Evolutionary conservation across 1,140 invertebrate genomes (phyloP), one percentile per base, ranked within the genome.

Genomic region (Caligus rogercresseyi): DNA sequence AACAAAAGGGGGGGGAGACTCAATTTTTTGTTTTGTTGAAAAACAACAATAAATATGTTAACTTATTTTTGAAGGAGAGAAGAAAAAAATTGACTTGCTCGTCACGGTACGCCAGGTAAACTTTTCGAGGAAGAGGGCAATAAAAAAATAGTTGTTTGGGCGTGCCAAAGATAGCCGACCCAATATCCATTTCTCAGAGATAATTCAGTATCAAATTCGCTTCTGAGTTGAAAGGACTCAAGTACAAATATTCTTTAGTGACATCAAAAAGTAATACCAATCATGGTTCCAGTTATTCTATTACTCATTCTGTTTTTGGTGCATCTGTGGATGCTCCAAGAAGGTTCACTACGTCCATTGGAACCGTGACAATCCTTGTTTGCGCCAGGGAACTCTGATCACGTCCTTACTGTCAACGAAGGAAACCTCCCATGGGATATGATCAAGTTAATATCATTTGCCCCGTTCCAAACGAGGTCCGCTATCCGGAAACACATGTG

Each of bases 391-490:
- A 94, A 94, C 74, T 93, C 89, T 21, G 90, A 94, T 75, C 89
- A 94, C 75, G 89, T 93, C 72, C 91, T 93, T 72, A 89, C 93
- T 74, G 86, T 94, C 65, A 94, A 94, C 77, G 87, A 89, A 74
- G 87, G 88, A 66, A 93, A 93, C 75, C 80, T 86, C 65, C 84
- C 85, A 69, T 91, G 89, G 72, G 89, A 72, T 93, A 91, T 74
- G 90, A 94, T 72, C 89, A 93, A 77, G 88, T 93, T 66, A 91
- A 93, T 72, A 88, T 94, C 72, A 89, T 93, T 71, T 94, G 90
- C 79, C 89, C 90, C 13, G 86, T 88, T 16, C 92, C 92, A 70
- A 80, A 83, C 20, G 86, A 84, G 25, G 87, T 86, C 19, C 11
- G 16, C 4, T n/a, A 20, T 18, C 51, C 61, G 3, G 61, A 63